These are phyloP conservation scores for Drosophila melanocephala DNA, from an alignment of 2,888 invertebrate species.

Conservation along the genomic window DNA sequence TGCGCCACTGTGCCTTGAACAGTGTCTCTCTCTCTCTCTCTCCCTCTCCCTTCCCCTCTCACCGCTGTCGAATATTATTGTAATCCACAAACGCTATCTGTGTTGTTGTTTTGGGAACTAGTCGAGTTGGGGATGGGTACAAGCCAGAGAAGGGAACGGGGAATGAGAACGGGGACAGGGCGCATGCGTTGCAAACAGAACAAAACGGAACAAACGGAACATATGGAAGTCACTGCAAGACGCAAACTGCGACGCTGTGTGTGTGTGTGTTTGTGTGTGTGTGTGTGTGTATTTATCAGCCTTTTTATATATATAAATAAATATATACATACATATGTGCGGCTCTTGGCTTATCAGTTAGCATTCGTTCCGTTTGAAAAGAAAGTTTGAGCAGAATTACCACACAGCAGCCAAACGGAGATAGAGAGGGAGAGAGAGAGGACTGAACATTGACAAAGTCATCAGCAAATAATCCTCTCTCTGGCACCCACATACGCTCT, in stretches of 20 bases:
- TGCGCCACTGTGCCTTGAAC: conserved; percentile 59
- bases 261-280: conserved; percentile 6
- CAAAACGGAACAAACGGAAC: conserved; percentile 38
- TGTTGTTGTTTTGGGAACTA: conserved; percentile 44
- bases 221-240: conserved; percentile 41
- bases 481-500: background rate
- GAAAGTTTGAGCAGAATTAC: conserved; percentile 38
- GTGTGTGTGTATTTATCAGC: conserved; percentile 40
- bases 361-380: conserved; percentile 48
- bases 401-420: conserved; percentile 25
- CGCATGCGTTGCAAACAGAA: conserved; percentile 53
- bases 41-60: background rate
- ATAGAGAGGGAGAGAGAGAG: background rate
- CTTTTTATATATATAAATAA: conserved; percentile 1
- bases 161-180: conserved; percentile 20
- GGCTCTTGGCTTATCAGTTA: conserved; percentile 59
- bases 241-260: conserved; percentile 19
- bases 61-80: conserved; percentile 51
- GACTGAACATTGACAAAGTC: conserved; percentile 32
- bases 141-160: conserved; percentile 12
- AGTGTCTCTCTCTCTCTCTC: conserved; percentile 7
- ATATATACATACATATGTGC: conserved; percentile 6
- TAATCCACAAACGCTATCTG: conserved; percentile 65
- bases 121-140: conserved; percentile 6
- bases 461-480: conserved; percentile 11